Evolutionary conservation across 2,113 vertebrate genomes (phyloP).

Genomic region (Mustelus asterias): DNA sequence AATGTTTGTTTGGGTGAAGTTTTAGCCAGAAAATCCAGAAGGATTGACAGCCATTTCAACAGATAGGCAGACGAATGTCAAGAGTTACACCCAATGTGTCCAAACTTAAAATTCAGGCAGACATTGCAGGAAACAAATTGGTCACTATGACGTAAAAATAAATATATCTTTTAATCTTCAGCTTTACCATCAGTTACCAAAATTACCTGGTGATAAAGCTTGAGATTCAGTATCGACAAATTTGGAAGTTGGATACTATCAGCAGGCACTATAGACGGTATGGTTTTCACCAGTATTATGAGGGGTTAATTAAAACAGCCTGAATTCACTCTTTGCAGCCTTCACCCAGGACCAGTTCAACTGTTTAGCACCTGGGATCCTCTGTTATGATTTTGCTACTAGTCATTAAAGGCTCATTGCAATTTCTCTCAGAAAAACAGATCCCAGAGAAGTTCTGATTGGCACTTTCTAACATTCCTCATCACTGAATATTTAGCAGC

Average conservation of each 20-base stretch:
- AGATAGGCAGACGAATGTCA: neutral
- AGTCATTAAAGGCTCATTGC: neutral
- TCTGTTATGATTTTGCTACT: neutral
- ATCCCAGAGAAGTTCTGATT: neutral
- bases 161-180: neutral
- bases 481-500: neutral
- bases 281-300: neutral
- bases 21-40: neutral
- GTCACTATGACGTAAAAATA: neutral
- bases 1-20: neutral
- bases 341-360: neutral
- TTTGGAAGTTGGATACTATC: neutral
- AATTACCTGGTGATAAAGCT: neutral
- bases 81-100: neutral
- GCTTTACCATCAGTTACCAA: neutral
- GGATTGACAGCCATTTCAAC: neutral
- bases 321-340: too few species aligned
- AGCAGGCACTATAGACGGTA: neutral
- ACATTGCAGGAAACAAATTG: neutral
- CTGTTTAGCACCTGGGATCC: neutral
- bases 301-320: neutral
- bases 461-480: neutral
- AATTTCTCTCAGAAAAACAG: neutral
- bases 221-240: neutral
- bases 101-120: neutral